These are phyloP conservation scores for Alectura lathami DNA, from an alignment of 2,113 vertebrate genomes.

Conservation along the genomic window DNA sequence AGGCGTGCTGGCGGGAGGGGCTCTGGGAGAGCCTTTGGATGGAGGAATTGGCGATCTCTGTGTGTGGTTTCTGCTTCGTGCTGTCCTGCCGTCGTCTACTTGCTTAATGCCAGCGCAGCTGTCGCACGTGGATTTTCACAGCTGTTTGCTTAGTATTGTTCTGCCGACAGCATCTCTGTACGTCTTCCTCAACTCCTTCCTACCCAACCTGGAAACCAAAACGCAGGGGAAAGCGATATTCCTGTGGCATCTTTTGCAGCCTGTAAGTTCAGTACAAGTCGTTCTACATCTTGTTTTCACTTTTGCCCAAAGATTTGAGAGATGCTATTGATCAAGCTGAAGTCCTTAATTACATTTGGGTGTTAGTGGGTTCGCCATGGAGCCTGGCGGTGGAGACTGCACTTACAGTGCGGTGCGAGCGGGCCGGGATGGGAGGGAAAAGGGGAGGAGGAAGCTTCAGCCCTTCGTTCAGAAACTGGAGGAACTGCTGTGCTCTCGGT, in stretches of 20 bases:
- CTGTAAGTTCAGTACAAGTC: background rate
- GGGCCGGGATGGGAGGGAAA: background rate
- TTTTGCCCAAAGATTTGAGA: background rate
- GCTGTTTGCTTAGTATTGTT: fast-evolving
- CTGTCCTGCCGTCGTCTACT: background rate
- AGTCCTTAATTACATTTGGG: background rate
- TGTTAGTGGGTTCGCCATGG: background rate
- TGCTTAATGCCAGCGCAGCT: fast-evolving
- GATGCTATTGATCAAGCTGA: background rate
- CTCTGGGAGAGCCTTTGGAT: background rate
- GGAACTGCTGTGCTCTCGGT: background rate
- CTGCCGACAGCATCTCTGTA: fast-evolving
- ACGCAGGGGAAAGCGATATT: background rate
- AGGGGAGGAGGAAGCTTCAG: background rate
- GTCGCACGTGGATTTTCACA: background rate
- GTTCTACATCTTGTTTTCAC: background rate
- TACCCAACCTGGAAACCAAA: background rate
- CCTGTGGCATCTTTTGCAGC: background rate
- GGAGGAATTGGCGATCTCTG: background rate
- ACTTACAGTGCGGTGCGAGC: fast-evolving
- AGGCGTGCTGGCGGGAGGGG: background rate
- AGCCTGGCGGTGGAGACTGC: background rate
- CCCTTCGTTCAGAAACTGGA: slow-evolving; percentile 13
- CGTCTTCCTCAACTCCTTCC: background rate
- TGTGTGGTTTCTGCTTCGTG: background rate